Evolutionary conservation across 2,797 vertebrate genomes (phyloP), one percentile per base, ranked within the genome.

Genomic region (Jordanella pulchra): DNA sequence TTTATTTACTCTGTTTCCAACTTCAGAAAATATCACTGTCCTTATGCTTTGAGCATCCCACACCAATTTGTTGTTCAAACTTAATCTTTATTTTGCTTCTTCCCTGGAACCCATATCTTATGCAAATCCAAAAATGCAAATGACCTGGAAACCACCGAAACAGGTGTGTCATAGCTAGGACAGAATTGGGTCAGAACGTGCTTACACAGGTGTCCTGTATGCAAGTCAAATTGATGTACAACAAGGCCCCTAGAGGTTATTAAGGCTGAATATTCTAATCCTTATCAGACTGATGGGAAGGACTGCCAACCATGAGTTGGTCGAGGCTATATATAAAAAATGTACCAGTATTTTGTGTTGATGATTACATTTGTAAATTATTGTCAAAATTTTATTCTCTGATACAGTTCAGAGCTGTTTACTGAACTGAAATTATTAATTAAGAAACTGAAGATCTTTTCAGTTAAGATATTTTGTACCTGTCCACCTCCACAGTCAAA

Each of bases 121-220:
- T 88, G 87, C 86, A 87, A 88, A 95, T 94, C 87, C 88, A 81
- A 88, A 89, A 92, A 95, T 94, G 91, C 89, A 95, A 95, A 95
- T 92, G 66, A 42, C 0, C 50, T 61, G 85, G 80, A 79, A 81
- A 83, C 81, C 74, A 65, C 78, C 48, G 74, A 78, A 91, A 88
- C 92, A 94, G 93, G 92, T 93, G 94, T 92, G 89, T 86, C 88
- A 77, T 83, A 89, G 92, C 88, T 81, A 91, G 92, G 92, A 93
- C 91, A 91, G 92, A 94, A 91, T 91, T 85, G 86, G 91, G 93
- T 93, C 91, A 85, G 84, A 73, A 42, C 75, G 84, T 82, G 85
- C 48, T 73, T 69, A 7, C 85, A 70, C 79, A 82, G 86, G 76
- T 74, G 86, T 82, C 82, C 82, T 54, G 82, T 87, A 89, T 92